Evolutionary conservation across 2,113 vertebrate species (phyloP).

Genomic region (Bubo blakistoni): DNA sequence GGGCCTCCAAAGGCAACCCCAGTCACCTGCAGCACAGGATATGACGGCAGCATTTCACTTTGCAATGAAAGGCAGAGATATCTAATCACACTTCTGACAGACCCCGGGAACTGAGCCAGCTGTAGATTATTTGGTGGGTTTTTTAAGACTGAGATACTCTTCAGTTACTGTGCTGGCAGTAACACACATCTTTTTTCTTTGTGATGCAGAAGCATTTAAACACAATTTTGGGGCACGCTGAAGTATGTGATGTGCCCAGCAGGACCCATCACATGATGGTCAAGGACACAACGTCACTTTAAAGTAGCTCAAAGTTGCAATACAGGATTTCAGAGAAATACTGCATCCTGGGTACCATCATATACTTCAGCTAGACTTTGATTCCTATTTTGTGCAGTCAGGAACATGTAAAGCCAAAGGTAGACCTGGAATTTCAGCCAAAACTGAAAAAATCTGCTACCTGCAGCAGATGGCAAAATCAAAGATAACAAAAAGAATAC

Average conservation of each 20-base stretch:
- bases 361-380: not conserved
- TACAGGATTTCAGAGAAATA: not conserved
- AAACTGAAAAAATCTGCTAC: not conserved
- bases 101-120: not conserved
- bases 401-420: not conserved
- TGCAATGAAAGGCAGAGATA: not conserved
- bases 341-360: not conserved
- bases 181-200: not conserved
- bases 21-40: not conserved
- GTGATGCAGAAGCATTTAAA: not conserved
- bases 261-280: not conserved
- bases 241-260: not conserved
- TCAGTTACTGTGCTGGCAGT: not conserved
- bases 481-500: not conserved
- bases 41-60: not conserved
- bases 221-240: accelerated
- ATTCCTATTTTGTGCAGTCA: not conserved
- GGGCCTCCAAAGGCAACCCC: not conserved
- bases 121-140: not conserved
- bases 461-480: not conserved
- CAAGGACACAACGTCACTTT: not conserved
- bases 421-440: not conserved
- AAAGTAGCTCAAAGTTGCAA: not conserved
- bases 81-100: not conserved
- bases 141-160: not conserved